These are phyloP conservation scores for Conger conger DNA, from an alignment of 2,113 vertebrate genomes.

Conservation along the genomic window DNA sequence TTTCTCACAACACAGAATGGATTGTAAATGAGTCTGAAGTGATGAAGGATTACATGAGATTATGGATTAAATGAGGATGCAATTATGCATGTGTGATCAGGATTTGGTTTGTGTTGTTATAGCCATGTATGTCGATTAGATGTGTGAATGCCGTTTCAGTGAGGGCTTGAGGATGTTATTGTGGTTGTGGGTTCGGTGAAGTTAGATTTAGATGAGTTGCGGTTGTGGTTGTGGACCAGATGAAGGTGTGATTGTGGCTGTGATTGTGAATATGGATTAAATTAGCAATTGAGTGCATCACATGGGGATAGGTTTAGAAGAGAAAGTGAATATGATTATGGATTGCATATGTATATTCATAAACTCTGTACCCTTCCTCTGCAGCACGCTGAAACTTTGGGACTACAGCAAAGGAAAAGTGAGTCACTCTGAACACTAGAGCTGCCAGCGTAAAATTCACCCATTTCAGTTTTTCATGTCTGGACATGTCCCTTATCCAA, in stretches of 20 bases:
- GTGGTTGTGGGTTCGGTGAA: neutral
- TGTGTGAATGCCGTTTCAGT: too few species aligned
- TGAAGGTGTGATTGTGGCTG: neutral
- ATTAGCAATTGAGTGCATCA: too few species aligned
- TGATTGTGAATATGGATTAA: too few species aligned
- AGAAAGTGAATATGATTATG: too few species aligned
- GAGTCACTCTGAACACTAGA: slow-evolving; percentile 13
- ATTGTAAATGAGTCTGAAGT: neutral
- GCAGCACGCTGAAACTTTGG: slow-evolving; percentile 97
- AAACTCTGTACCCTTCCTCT: slow-evolving; percentile 28
- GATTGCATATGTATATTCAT: too few species aligned
- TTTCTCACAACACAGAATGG: neutral
- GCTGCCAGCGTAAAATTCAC: too few species aligned
- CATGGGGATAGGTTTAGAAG: too few species aligned
- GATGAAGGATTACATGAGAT: neutral
- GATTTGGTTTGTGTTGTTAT: too few species aligned
- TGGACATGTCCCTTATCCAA: neutral
- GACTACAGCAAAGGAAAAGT: slow-evolving; percentile 99
- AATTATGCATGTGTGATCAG: too few species aligned
- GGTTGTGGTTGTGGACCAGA: neutral
- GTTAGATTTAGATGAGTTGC: too few species aligned
- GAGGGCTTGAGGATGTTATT: too few species aligned
- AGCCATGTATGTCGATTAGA: too few species aligned
- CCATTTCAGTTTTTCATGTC: neutral
- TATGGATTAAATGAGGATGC: neutral